These are phyloP conservation scores for Cromileptes altivelis DNA, from an alignment of 2,113 vertebrate genomes.

Conservation along the genomic window DNA sequence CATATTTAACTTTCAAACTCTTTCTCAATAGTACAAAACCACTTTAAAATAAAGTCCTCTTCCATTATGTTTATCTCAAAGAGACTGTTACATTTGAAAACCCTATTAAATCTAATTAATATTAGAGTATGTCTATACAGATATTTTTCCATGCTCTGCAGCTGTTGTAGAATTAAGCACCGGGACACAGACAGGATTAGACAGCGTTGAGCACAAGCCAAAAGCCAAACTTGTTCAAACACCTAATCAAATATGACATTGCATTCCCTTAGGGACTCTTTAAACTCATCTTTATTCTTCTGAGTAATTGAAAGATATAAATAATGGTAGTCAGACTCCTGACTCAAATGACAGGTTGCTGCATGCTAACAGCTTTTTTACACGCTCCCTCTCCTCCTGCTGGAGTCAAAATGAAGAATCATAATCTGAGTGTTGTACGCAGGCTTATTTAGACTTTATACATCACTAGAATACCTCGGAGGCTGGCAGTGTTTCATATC, in stretches of 20 bases:
- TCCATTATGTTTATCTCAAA: not conserved
- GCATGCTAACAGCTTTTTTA: not conserved
- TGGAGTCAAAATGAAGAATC: not conserved
- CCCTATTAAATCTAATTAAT: not conserved
- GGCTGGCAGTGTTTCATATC: constrained; percentile 15
- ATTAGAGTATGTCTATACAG: not conserved
- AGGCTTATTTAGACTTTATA: constrained; percentile 9
- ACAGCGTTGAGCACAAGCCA: constrained; percentile 11
- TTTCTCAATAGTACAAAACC: not conserved
- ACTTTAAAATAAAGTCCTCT: not conserved
- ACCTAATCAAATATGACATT: constrained; percentile 41
- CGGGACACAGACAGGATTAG: constrained; percentile 12
- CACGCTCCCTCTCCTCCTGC: not conserved
- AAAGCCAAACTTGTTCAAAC: constrained; percentile 15
- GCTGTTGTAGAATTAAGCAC: constrained; percentile 34
- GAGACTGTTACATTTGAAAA: not conserved
- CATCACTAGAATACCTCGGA: constrained; percentile 17
- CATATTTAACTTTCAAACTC: not conserved
- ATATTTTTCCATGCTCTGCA: constrained; percentile 18
- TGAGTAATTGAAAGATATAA: not conserved
- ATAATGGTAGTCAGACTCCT: not conserved
- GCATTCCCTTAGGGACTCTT: not conserved
- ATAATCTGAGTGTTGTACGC: not conserved
- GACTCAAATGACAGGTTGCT: constrained; percentile 28
- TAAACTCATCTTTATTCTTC: constrained; percentile 9